A percentile compares a stretch with the other conserved stretches of the same genome.
phyloP scores from a whole-genome alignment of 2,888 invertebrate genomes.

The Acronicta alni region DNA sequence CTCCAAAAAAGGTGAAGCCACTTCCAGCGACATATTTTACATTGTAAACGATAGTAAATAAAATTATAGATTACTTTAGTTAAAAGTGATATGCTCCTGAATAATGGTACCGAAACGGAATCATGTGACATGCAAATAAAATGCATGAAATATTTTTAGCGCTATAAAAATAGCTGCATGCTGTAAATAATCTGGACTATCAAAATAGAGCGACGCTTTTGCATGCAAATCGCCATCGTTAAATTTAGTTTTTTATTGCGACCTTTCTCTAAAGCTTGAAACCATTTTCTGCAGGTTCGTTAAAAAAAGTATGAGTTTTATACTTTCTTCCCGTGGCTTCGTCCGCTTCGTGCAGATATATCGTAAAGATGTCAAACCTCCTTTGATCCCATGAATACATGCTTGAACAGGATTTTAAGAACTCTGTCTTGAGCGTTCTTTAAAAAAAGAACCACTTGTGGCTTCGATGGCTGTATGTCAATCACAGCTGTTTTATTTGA shows the following conservation, averaged over 20 bases:
- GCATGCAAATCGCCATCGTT: conserved; percentile 11
- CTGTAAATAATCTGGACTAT: conserved; percentile 23
- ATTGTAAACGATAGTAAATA: too few relatives aligned
- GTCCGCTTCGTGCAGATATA: neutral
- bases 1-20: too few relatives aligned
- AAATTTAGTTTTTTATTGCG: neutral
- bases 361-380: too few relatives aligned
- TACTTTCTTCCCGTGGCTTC: neutral
- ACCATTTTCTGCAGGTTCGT: neutral
- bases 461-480: too few relatives aligned
- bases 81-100: conserved; percentile 16
- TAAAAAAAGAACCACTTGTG: too few relatives aligned
- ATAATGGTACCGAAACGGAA: conserved; percentile 26
- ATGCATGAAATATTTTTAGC: conserved; percentile 9
- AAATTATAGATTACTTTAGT: too few relatives aligned
- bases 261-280: neutral
- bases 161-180: conserved; percentile 6
- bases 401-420: too few relatives aligned
- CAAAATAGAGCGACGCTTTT: conserved; percentile 15
- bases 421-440: too few relatives aligned
- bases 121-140: conserved; percentile 37
- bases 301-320: neutral
- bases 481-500: too few relatives aligned
- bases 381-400: too few relatives aligned
- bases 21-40: too few relatives aligned